A percentile compares a stretch with the other conserved stretches of the same genome.
phyloP scores from a whole-genome alignment of 2,888 invertebrate genomes.

The Eristalis arbustorum region DNA sequence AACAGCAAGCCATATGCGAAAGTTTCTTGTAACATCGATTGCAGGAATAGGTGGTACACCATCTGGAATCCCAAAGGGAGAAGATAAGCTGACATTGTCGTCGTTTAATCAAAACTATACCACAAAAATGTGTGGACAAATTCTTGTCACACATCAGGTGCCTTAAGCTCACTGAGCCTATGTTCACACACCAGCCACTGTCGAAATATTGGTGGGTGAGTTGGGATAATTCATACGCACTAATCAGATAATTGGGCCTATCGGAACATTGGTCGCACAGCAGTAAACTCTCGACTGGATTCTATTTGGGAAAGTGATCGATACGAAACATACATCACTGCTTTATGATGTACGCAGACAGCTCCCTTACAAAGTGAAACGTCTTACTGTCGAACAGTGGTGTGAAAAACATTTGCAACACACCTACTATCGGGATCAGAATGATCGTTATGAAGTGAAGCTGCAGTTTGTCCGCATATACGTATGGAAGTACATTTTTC shows the following conservation, averaged over 20 bases:
- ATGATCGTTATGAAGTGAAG: slow-evolving; percentile 45
- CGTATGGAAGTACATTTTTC: slow-evolving; percentile 42
- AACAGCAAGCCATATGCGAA: slow-evolving; percentile 34
- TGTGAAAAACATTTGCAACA: slow-evolving; percentile 49
- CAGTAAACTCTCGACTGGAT: slow-evolving; percentile 49
- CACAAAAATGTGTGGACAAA: slow-evolving; percentile 17
- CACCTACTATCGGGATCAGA: slow-evolving; percentile 14
- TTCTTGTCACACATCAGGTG: slow-evolving; percentile 23
- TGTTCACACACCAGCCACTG: not conserved
- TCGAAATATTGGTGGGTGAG: slow-evolving; percentile 3
- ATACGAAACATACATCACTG: not conserved
- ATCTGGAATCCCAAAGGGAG: slow-evolving; percentile 27
- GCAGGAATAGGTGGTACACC: slow-evolving; percentile 43
- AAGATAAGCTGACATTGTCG: slow-evolving; percentile 11
- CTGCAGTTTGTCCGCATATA: slow-evolving; percentile 23
- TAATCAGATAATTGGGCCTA: slow-evolving; percentile 34
- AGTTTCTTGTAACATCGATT: slow-evolving; percentile 26
- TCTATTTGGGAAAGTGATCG: slow-evolving; percentile 23
- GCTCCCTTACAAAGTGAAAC: slow-evolving; percentile 22
- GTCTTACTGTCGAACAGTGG: slow-evolving; percentile 7
- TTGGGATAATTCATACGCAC: slow-evolving; percentile 30
- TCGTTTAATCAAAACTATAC: not conserved
- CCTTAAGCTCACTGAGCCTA: slow-evolving; percentile 30
- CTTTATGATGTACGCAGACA: not conserved
- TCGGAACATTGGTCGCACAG: slow-evolving; percentile 41